These are phyloP conservation scores for Arnoldichthys spilopterus DNA, from an alignment of 2,797 vertebrate species.

Conservation along the genomic window DNA sequence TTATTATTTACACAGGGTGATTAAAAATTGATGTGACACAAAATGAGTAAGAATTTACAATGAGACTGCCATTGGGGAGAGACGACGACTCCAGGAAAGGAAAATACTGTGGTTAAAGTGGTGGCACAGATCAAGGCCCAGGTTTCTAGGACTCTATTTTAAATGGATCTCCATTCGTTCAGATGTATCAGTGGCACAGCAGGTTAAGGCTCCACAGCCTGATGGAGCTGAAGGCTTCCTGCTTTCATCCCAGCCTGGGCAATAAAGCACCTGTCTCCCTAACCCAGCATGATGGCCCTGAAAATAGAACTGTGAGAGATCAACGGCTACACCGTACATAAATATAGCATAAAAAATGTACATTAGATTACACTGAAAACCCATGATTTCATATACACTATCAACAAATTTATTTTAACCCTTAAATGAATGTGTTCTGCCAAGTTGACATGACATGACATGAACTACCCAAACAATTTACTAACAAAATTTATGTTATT, in stretches of 20 bases:
- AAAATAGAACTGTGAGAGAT: neutral
- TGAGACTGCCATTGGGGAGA: conserved; percentile 8
- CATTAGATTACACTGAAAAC: neutral
- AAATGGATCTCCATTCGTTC: conserved; percentile 3
- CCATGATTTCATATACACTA: neutral
- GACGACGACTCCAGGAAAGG: conserved; percentile 2
- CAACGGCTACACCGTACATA: neutral
- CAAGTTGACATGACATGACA: too few relatives aligned
- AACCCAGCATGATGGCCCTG: neutral
- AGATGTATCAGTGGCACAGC: conserved; percentile 4
- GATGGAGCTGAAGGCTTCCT: conserved; percentile 5
- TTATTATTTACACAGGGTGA: conserved; percentile 52
- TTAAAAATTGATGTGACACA: conserved; percentile 52
- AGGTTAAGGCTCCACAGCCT: neutral
- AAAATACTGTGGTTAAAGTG: neutral
- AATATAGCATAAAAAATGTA: neutral
- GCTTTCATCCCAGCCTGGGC: neutral
- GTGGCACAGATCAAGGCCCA: neutral
- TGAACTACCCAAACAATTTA: too few relatives aligned
- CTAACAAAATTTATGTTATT: too few relatives aligned
- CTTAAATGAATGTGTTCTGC: too few relatives aligned
- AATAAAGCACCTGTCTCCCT: conserved; percentile 6
- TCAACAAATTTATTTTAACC: neutral
- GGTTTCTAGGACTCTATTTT: conserved; percentile 5
- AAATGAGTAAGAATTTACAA: conserved; percentile 46